Conservation (phyloP, 2,888 invertebrate species). For the Athalia rosae region DNA sequence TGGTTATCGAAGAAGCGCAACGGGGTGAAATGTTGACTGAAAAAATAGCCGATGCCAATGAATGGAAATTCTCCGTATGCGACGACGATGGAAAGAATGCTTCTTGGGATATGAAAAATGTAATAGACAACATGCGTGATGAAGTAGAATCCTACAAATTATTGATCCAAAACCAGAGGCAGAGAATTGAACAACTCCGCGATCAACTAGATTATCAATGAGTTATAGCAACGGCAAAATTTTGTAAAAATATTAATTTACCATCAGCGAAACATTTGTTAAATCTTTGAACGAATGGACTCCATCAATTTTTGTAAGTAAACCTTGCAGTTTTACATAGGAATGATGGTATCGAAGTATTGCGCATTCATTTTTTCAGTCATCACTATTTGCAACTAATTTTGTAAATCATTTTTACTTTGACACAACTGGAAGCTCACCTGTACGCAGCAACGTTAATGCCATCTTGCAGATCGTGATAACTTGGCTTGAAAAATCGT, state of each 20-base stretch:
- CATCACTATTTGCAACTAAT: no score
- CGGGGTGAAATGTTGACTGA: slow-evolving; percentile 52
- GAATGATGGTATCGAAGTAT: no score
- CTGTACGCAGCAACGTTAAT: slow-evolving; percentile 88
- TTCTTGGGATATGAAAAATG: slow-evolving; percentile 56
- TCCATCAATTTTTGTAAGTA: no score
- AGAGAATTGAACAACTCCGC: slow-evolving; percentile 53
- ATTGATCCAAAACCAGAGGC: slow-evolving; percentile 52
- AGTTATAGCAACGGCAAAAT: slow-evolving; percentile 4
- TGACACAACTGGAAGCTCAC: slow-evolving; percentile 59
- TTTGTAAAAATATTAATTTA: background rate
- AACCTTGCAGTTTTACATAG: no score
- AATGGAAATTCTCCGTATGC: slow-evolving; percentile 50
- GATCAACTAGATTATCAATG: slow-evolving; percentile 45
- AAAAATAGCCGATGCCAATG: slow-evolving; percentile 53
- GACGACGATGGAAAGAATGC: slow-evolving; percentile 50
- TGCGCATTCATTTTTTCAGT: no score
- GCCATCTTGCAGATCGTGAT: slow-evolving; percentile 87
- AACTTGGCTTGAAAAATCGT: slow-evolving; percentile 90
- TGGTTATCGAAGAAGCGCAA: slow-evolving; percentile 55
- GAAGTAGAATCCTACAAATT: slow-evolving; percentile 53
- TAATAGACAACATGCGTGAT: slow-evolving; percentile 52
- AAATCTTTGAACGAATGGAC: slow-evolving; percentile 7
- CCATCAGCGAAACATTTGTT: slow-evolving; percentile 19
- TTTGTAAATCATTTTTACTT: background rate